Conservation (phyloP, 2,797 vertebrate species). For the Dicrostonyx torquatus region DNA sequence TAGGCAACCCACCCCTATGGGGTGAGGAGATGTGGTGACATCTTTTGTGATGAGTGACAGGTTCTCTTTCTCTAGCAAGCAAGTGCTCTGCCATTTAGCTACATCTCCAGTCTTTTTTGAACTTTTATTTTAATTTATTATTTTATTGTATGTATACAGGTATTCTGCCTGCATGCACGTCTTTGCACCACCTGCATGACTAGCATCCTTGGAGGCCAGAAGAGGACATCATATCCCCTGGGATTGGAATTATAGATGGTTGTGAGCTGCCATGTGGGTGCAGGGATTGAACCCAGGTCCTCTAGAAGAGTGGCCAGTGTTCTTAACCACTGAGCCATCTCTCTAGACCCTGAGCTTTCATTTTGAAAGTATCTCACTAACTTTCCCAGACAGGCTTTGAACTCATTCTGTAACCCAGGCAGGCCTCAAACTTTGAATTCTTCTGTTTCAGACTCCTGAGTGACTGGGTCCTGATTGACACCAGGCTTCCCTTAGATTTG, state of each 20-base stretch:
- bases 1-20: neutral
- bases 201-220: neutral
- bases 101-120: neutral
- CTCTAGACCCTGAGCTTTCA: neutral
- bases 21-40: neutral
- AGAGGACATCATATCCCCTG: neutral
- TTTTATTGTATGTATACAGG: neutral
- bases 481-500: neutral
- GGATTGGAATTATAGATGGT: neutral
- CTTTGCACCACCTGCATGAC: neutral
- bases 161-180: neutral
- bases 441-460: neutral
- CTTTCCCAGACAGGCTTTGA: neutral
- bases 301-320: neutral
- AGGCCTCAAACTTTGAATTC: neutral
- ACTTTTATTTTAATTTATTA: neutral
- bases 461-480: neutral
- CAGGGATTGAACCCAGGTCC: neutral
- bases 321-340: neutral
- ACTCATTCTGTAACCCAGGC: neutral
- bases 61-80: neutral
- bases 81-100: neutral
- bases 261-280: neutral
- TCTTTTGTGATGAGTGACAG: conserved; percentile 13
- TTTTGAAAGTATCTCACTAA: neutral